These are phyloP conservation scores for Cyclargus thomasi DNA, from an alignment of 1,140 invertebrate species.

Conservation along the genomic window DNA sequence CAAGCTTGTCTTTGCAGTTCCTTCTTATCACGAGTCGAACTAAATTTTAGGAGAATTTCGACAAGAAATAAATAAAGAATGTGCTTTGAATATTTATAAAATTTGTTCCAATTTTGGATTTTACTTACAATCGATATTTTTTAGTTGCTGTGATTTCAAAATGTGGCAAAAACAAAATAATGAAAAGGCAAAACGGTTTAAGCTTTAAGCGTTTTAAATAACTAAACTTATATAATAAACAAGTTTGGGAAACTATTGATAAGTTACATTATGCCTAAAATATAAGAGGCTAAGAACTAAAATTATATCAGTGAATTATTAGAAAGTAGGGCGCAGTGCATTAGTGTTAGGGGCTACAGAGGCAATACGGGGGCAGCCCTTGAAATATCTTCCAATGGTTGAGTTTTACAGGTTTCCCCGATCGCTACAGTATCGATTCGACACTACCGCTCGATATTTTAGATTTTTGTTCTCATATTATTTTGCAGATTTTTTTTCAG, in stretches of 20 bases:
- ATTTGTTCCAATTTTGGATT: not conserved
- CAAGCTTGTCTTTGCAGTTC: slow-evolving; percentile 13
- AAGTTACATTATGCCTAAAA: not conserved
- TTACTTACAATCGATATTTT: no score
- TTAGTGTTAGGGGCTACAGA: slow-evolving; percentile 19
- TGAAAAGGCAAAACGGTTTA: no score
- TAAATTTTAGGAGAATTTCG: not conserved
- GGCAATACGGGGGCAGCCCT: slow-evolving; percentile 31
- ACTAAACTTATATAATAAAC: no score
- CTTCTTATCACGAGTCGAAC: slow-evolving; percentile 2
- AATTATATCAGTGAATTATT: slow-evolving; percentile 10
- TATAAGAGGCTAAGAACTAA: slow-evolving; percentile 1
- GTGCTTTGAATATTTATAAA: slow-evolving; percentile 3
- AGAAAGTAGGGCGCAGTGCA: slow-evolving; percentile 16
- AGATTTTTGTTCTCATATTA: not conserved
- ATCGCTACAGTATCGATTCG: slow-evolving; percentile 32
- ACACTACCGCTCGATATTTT: slow-evolving; percentile 26
- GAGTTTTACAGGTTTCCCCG: slow-evolving; percentile 33
- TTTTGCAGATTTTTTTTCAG: no score
- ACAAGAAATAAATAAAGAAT: slow-evolving; percentile 5
- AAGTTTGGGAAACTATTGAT: not conserved
- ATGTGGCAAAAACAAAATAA: no score
- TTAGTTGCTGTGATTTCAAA: no score
- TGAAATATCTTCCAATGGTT: slow-evolving; percentile 32
- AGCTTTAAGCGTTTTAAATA: no score